Evolutionary conservation across 2,113 vertebrate species (phyloP).

Genomic region (Hemichromis elongatus): DNA sequence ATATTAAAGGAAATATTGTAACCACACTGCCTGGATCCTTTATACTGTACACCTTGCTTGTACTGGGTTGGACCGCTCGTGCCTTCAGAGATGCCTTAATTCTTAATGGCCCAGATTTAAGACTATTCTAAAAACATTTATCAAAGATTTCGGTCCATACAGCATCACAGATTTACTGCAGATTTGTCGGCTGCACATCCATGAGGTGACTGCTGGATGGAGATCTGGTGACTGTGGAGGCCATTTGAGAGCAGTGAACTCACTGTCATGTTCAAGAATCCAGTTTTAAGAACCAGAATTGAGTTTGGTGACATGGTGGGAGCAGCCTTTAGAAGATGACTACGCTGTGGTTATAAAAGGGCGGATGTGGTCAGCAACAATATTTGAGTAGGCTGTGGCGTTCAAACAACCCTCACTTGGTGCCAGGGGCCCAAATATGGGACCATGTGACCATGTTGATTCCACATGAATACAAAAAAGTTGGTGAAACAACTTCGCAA

Average conservation of each 20-base stretch:
- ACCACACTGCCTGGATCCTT: background rate
- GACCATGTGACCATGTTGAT: background rate
- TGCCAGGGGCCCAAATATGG: rapidly evolving
- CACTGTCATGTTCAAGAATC: no score
- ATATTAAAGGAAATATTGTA: background rate
- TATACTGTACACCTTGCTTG: rapidly evolving
- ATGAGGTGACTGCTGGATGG: background rate
- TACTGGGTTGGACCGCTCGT: background rate
- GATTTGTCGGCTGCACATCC: background rate
- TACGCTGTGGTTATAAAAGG: rapidly evolving
- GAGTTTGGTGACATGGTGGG: background rate
- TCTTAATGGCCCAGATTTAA: background rate
- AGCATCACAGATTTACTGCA: rapidly evolving
- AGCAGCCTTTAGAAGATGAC: background rate
- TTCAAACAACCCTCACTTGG: background rate
- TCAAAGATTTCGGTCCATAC: background rate
- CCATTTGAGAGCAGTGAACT: background rate
- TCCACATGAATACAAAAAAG: background rate
- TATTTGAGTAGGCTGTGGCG: background rate
- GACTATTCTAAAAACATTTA: background rate
- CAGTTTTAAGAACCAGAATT: background rate
- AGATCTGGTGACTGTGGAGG: background rate
- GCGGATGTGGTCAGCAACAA: background rate
- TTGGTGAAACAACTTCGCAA: background rate
- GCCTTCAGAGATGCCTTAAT: rapidly evolving